Evolutionary conservation across 2,797 vertebrate genomes (phyloP).

Genomic region (Melanogrammus aeglefinus): DNA sequence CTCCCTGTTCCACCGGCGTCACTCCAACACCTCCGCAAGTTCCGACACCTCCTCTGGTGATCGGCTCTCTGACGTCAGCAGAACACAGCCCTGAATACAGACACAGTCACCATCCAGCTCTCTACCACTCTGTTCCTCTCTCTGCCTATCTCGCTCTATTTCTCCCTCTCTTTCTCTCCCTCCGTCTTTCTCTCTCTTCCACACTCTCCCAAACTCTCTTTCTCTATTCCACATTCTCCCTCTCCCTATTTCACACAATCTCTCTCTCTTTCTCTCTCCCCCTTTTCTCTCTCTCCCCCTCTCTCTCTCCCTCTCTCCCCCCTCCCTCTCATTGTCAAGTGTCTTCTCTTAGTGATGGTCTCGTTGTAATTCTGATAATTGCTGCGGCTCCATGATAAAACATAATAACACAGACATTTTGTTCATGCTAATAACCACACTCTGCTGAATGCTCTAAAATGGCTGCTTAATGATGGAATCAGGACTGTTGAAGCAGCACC

Average conservation of each 20-base stretch:
- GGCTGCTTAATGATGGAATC: constrained; percentile 48
- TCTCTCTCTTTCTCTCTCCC: neutral
- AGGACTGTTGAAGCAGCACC: constrained; percentile 27
- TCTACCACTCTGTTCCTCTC: neutral
- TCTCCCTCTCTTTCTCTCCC: neutral
- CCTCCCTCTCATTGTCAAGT: neutral
- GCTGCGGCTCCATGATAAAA: too few species aligned
- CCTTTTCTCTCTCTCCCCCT: neutral
- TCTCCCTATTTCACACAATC: neutral
- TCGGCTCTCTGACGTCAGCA: too few species aligned
- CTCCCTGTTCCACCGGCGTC: too few species aligned
- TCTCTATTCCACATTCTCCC: neutral
- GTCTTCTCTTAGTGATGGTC: neutral
- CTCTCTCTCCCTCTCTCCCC: neutral
- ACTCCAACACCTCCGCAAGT: too few species aligned
- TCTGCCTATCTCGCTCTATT: neutral
- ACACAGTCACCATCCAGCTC: too few species aligned
- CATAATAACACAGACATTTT: too few species aligned
- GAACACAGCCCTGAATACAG: too few species aligned
- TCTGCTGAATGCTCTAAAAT: constrained; percentile 49
- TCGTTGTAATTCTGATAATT: neutral
- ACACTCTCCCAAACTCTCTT: neutral
- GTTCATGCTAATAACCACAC: constrained; percentile 12
- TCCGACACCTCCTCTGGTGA: too few species aligned
- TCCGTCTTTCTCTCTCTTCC: neutral